Conservation (phyloP, 2,888 invertebrate genomes). For the Tromatobia lineatoria region DNA sequence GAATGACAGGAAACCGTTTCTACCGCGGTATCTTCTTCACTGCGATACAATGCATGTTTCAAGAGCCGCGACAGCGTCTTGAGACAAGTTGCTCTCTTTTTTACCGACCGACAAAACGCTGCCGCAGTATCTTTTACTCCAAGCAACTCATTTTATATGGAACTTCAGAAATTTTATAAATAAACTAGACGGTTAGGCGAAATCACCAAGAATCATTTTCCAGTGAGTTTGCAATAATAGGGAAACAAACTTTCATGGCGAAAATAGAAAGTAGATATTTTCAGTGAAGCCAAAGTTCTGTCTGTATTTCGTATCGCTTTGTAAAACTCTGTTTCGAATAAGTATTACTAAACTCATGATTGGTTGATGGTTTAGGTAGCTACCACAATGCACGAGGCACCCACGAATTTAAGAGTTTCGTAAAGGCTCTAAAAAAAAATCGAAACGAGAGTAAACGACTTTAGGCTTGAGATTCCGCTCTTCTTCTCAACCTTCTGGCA, state of each 20-base stretch:
- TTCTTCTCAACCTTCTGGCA: not conserved
- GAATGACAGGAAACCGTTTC: not conserved
- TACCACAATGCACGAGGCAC: not conserved
- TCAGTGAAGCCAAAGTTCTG: too few species aligned
- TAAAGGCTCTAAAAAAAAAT: not conserved
- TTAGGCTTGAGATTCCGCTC: conserved; percentile 20
- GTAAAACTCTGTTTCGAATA: not conserved
- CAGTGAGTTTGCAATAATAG: too few species aligned
- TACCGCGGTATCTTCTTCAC: conserved; percentile 5
- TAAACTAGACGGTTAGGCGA: not conserved
- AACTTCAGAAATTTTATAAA: not conserved
- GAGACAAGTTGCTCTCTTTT: too few species aligned
- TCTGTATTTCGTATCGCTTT: not conserved
- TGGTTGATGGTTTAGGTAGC: conserved; percentile 17
- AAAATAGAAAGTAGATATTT: too few species aligned
- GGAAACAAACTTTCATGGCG: too few species aligned
- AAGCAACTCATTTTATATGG: too few species aligned
- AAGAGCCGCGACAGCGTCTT: too few species aligned
- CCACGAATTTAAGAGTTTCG: not conserved
- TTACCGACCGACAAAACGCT: too few species aligned
- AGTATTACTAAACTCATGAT: conserved; percentile 13
- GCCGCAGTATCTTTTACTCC: too few species aligned
- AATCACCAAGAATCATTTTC: too few species aligned
- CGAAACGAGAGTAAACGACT: not conserved
- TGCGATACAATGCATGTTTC: not conserved